A percentile compares a stretch with the other conserved stretches of the same genome.
Conservation (phyloP, 2,888 invertebrate genomes). For the Chloromyia formosa region DNA sequence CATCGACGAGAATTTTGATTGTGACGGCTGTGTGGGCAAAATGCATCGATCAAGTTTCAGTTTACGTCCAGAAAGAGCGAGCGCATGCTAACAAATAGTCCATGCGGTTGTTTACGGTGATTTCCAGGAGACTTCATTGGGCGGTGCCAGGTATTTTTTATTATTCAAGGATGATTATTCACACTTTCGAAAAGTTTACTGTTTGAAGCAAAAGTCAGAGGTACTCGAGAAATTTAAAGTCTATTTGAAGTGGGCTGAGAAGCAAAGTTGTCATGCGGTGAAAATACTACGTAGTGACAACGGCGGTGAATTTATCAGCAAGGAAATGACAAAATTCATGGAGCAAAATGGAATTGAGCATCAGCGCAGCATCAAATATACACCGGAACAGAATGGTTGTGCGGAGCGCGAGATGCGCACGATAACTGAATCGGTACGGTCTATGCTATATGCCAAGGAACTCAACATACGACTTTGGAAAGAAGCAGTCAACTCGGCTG, state of each 20-base stretch:
- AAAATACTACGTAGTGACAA: conserved; percentile 40
- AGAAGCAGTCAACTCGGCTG: conserved; percentile 58
- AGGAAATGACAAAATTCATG: conserved; percentile 52
- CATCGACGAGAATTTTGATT: no score
- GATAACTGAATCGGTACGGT: conserved; percentile 56
- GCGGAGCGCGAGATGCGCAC: conserved; percentile 54
- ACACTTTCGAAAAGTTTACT: conserved; percentile 42
- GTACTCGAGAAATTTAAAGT: conserved; percentile 8
- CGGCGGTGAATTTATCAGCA: conserved; percentile 53
- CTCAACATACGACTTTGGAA: conserved; percentile 56
- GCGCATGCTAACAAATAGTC: no score
- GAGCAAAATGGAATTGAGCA: conserved; percentile 52
- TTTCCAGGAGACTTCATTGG: conserved; percentile 50
- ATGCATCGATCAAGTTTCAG: no score
- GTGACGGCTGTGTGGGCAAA: no score
- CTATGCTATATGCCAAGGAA: conserved; percentile 51
- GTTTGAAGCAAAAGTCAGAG: conserved; percentile 43
- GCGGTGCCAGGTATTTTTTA: conserved; percentile 46
- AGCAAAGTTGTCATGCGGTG: background rate
- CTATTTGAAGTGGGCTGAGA: no score
- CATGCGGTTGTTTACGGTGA: conserved; percentile 51
- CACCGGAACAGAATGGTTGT: no score
- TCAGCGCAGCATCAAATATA: no score
- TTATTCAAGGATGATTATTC: conserved; percentile 49
- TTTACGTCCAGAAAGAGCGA: no score